phyloP scores from a whole-genome alignment of 2,113 vertebrate species.

The Gadus macrocephalus region DNA sequence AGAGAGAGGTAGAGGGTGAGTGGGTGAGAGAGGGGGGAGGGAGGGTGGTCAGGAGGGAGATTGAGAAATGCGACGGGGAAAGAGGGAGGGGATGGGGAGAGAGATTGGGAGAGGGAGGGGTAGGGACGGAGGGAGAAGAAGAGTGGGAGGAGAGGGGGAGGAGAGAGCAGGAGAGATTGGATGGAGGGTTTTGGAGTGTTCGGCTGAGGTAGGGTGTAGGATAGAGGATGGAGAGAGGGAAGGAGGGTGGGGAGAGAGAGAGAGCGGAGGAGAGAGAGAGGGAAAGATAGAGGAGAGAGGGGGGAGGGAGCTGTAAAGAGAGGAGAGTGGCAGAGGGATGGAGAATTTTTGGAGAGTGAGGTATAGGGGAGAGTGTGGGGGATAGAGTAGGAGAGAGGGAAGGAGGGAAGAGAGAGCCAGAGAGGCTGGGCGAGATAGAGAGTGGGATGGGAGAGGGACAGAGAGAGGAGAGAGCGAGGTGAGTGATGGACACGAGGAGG shows the following conservation, averaged over 20 bases:
- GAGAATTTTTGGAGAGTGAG: neutral
- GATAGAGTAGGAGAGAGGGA: neutral
- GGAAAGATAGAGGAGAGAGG: neutral
- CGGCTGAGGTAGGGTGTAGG: neutral
- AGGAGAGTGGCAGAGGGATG: neutral
- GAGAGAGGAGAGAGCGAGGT: neutral
- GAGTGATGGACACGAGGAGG: too few species aligned
- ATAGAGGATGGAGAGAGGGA: neutral
- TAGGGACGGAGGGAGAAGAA: neutral
- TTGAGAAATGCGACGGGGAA: neutral
- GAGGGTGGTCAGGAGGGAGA: constrained; percentile 8
- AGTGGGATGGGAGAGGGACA: neutral
- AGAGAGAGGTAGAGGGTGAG: neutral
- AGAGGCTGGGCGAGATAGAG: neutral
- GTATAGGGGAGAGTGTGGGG: neutral
- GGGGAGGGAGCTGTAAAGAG: neutral
- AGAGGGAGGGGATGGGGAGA: neutral
- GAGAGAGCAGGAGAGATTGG: neutral
- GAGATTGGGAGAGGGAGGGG: neutral
- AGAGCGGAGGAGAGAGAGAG: neutral
- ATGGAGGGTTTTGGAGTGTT: neutral
- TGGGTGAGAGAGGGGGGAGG: constrained; percentile 37
- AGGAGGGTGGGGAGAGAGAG: neutral
- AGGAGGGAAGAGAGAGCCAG: neutral
- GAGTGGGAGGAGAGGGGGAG: neutral